Evolutionary conservation across 2,888 invertebrate genomes (phyloP).

Genomic region (Xestia ashworthii): DNA sequence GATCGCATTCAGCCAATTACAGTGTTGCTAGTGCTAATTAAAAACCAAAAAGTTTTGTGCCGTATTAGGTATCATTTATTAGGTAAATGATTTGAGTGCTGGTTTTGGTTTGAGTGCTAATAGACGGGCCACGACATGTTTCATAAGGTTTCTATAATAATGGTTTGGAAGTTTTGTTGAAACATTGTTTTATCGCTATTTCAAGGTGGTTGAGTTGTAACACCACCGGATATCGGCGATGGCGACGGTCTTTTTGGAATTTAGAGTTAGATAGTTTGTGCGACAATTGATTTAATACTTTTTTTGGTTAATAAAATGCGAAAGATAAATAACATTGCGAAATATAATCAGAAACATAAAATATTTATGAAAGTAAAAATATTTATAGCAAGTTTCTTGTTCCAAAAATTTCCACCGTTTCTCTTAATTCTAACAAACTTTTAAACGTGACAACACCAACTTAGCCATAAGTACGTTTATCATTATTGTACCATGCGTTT

Average conservation of each 20-base stretch:
- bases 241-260: not conserved
- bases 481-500: too few species aligned
- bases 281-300: too few species aligned
- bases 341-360: too few species aligned
- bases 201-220: conserved; percentile 57
- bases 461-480: too few species aligned
- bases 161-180: conserved; percentile 63
- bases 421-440: too few species aligned
- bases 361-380: too few species aligned
- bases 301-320: too few species aligned
- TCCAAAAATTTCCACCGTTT: too few species aligned
- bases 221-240: conserved; percentile 3
- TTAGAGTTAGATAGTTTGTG: not conserved
- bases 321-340: too few species aligned
- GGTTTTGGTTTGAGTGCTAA: conserved; percentile 75
- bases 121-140: conserved; percentile 73
- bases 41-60: conserved; percentile 50
- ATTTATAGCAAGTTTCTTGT: too few species aligned
- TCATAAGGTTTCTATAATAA: conserved; percentile 76
- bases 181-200: conserved; percentile 59
- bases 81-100: conserved; percentile 74
- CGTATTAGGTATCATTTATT: conserved; percentile 68
- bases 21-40: conserved; percentile 60
- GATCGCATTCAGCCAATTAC: conserved; percentile 58
- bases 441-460: too few species aligned